phyloP scores from a whole-genome alignment of 2,113 vertebrate genomes.

The Toxostoma redivivum region DNA sequence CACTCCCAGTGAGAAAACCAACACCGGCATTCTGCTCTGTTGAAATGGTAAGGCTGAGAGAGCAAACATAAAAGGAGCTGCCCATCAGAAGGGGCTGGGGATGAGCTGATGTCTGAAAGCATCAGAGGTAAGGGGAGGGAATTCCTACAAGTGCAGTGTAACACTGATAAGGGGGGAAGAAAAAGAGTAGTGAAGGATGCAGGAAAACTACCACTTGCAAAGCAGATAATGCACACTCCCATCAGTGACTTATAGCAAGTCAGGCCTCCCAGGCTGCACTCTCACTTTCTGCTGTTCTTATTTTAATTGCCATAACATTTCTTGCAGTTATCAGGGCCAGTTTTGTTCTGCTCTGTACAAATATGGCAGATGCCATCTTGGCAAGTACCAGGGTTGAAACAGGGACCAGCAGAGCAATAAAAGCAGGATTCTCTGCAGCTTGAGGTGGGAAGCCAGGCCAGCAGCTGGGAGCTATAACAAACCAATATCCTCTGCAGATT shows the following conservation, averaged over 20 bases:
- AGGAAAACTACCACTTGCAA: conserved; percentile 21
- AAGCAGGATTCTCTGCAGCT: conserved; percentile 1
- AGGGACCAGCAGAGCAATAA: conserved; percentile 3
- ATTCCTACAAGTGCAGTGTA: neutral
- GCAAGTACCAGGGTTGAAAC: neutral
- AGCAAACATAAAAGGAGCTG: conserved; percentile 44
- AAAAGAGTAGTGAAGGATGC: neutral
- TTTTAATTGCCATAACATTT: neutral
- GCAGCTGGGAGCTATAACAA: conserved; percentile 47
- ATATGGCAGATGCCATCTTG: neutral
- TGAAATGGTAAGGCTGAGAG: conserved; percentile 34
- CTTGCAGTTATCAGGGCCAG: neutral
- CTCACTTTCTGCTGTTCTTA: neutral
- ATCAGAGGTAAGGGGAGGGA: neutral
- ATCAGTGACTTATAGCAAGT: neutral
- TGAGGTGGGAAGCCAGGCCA: conserved; percentile 6
- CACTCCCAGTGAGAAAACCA: conserved; percentile 61
- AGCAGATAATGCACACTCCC: neutral
- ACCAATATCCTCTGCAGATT: conserved; percentile 52
- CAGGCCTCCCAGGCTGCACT: neutral
- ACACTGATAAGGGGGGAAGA: neutral
- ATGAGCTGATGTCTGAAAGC: neutral
- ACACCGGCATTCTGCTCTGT: conserved; percentile 46
- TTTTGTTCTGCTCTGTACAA: neutral
- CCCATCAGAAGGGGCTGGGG: neutral